Conservation (phyloP, 2,797 vertebrate genomes). For the Sebastes alutus region DNA sequence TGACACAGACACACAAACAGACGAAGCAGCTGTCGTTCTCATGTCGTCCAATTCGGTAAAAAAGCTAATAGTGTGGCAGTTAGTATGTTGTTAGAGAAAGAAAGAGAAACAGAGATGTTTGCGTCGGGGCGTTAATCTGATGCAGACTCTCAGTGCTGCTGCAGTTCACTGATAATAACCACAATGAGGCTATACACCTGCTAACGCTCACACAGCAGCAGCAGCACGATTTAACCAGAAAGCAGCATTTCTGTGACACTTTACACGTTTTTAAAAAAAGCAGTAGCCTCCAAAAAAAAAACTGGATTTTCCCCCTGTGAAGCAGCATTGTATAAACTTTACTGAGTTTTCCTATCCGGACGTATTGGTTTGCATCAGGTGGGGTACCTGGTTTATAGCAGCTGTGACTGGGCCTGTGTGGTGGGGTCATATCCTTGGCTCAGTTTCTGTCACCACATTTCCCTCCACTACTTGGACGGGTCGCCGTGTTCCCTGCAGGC, state of each 20-base stretch:
- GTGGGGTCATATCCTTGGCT: constrained; percentile 58
- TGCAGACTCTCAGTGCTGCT: constrained; percentile 74
- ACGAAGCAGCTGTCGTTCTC: constrained; percentile 31
- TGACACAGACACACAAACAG: constrained; percentile 24
- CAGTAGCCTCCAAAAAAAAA: constrained; percentile 17
- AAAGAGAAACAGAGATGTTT: constrained; percentile 13
- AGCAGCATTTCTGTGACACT: constrained; percentile 34
- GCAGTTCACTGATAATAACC: constrained; percentile 75
- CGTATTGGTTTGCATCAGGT: constrained; percentile 48
- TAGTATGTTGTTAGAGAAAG: constrained; percentile 16
- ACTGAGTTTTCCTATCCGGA: constrained; percentile 38
- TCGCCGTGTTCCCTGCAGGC: constrained; percentile 56
- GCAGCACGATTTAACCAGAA: constrained; percentile 42
- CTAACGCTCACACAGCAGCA: constrained; percentile 54
- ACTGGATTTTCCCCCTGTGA: constrained; percentile 25
- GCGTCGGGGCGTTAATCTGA: constrained; percentile 73
- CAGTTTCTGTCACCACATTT: constrained; percentile 56
- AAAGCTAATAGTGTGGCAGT: constrained; percentile 21
- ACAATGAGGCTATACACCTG: constrained; percentile 84
- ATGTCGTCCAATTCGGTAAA: constrained; percentile 9
- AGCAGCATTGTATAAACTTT: constrained; percentile 41
- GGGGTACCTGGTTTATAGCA: constrained; percentile 60
- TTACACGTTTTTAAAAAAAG: not conserved
- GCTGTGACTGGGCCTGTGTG: constrained; percentile 44
- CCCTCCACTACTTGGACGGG: constrained; percentile 39